Evolutionary conservation across 2,888 invertebrate species (phyloP).

Genomic region (Antheraea yamamai): DNA sequence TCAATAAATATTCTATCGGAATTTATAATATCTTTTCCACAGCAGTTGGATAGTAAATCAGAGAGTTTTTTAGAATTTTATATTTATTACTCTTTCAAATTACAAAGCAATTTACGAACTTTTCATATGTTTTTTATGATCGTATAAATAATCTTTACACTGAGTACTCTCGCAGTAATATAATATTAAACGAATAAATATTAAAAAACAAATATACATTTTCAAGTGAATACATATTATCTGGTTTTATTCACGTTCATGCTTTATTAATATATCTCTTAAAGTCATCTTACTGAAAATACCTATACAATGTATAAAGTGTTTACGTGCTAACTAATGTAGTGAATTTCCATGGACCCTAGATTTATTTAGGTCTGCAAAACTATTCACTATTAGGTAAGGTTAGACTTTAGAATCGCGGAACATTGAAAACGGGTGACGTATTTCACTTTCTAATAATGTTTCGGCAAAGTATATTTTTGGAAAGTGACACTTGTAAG

Average conservation of each 20-base stretch:
- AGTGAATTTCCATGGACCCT: constrained; percentile 15
- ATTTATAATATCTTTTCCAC: too few species aligned
- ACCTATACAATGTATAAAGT: neutral
- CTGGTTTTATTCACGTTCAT: neutral
- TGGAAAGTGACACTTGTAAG: neutral
- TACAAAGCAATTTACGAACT: neutral
- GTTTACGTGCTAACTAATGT: constrained; percentile 3
- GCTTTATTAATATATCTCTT: neutral
- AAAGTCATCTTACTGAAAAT: constrained; percentile 6
- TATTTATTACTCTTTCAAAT: neutral
- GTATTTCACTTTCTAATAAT: neutral
- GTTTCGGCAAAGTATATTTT: neutral
- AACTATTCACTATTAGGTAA: constrained; percentile 11
- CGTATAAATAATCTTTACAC: neutral
- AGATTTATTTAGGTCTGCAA: constrained; percentile 13
- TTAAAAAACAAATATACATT: neutral
- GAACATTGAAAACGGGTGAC: neutral
- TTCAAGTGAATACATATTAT: neutral
- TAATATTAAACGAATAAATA: too few species aligned
- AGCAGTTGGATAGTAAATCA: neutral
- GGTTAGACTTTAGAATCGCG: constrained; percentile 1
- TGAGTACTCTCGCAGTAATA: too few species aligned
- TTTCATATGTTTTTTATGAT: neutral
- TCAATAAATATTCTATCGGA: too few species aligned
- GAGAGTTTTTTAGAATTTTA: neutral